phyloP scores from a whole-genome alignment of 2,797 vertebrate genomes.

The Squalus acanthias region DNA sequence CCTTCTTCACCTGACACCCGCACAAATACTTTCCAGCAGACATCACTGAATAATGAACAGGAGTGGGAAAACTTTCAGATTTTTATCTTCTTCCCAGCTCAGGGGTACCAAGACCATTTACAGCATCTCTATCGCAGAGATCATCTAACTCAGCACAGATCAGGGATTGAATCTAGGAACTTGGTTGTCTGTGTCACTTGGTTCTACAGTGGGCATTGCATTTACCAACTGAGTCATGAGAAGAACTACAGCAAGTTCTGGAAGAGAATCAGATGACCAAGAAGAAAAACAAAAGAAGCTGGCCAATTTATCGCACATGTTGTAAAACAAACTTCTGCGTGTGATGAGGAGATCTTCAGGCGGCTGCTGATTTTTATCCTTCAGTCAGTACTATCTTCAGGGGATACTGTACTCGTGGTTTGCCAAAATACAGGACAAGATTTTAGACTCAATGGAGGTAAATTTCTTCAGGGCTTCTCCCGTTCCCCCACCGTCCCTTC shows the following conservation, averaged over 20 bases:
- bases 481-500: neutral
- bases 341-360: neutral
- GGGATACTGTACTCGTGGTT: neutral
- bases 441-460: neutral
- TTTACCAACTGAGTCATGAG: neutral
- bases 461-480: neutral
- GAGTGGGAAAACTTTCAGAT: neutral
- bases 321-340: neutral
- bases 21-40: neutral
- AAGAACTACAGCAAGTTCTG: neutral
- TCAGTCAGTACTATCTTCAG: neutral
- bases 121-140: neutral
- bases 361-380: neutral
- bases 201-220: neutral
- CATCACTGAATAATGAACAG: too few relatives aligned
- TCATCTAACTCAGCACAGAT: neutral
- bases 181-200: neutral
- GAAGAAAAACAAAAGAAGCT: neutral
- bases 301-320: neutral
- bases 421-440: neutral
- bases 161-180: neutral
- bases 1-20: too few relatives aligned
- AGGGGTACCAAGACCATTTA: neutral
- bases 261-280: neutral
- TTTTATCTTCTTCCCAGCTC: neutral